Base-by-base conservation (phyloP, 2,113 vertebrate genomes). In the Pipra filicauda region DNA sequence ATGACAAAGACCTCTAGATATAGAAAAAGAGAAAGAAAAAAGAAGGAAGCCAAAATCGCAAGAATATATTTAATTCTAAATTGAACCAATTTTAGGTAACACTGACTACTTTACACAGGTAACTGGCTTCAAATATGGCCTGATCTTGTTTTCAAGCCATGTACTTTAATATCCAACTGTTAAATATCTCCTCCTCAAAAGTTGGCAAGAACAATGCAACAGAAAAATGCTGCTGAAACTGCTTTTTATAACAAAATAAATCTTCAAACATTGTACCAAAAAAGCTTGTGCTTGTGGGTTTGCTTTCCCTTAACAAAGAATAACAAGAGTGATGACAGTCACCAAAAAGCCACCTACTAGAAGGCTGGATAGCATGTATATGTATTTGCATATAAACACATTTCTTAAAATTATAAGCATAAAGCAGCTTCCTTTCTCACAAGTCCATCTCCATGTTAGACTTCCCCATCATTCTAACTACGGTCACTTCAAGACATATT, bases 271-370 rank as follows among this genome's bases (percentile, higher is more conserved):
- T 65, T 49, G 26, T 59, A 90, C 92, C 78, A 93, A 97, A 96
- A 95, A 94, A 54, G 30, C 78, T 77, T 27, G 3, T 77, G 65
- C 85, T 59, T 85, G 85, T 97, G 94, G 91, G 94, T 70, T 96
- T 96, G 93, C 85, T 95, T 92, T 88, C 76, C 49, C 43, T 88
- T 93, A 85, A 89, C 89, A 88, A 96, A 88, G 64, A 80, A 88
- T 48, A 84, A 84, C 74, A 78, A 93, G 77, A 89, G 95, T 74
- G 79, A 94, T 96, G 95, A 95, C 88, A 94, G 92, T 93, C 67
- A 66, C 88, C 49, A 82, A 94, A 91, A 93, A 77, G 8, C 0
- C 94, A 96, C 95, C 92, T 86, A 90, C 93, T 78, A 77, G 79
- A 88, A 93, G 93, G 67, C 70, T 93, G 78, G 51, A 83, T 41